phyloP scores from a whole-genome alignment of 2,113 vertebrate species.

The Hippocampus zosterae region DNA sequence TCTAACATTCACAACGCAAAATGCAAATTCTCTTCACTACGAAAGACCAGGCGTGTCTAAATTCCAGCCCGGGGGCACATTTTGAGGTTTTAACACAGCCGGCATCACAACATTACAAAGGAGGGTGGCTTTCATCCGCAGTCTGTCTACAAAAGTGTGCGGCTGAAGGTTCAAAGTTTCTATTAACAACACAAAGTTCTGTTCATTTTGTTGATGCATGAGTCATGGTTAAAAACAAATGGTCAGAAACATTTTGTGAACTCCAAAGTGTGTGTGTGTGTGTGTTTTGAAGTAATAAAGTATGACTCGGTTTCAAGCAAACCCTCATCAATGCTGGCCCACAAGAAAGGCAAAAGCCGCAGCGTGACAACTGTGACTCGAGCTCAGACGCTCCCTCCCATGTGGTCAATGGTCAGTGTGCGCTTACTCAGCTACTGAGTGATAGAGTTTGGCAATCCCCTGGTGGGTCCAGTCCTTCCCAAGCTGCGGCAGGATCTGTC shows the following conservation, averaged over 20 bases:
- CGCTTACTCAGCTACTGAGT: slow-evolving; percentile 94
- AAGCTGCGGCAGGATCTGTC: slow-evolving; percentile 96
- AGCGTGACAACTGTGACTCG: slow-evolving; percentile 18
- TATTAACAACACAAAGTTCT: too few relatives aligned
- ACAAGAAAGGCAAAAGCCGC: slow-evolving; percentile 17
- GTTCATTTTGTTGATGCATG: too few relatives aligned
- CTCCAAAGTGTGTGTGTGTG: too few relatives aligned
- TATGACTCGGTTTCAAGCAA: neutral
- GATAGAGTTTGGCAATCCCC: slow-evolving; percentile 96
- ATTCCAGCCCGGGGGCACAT: too few relatives aligned
- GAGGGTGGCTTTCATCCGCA: too few relatives aligned
- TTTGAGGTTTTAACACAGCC: too few relatives aligned
- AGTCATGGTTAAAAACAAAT: too few relatives aligned
- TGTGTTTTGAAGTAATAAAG: neutral
- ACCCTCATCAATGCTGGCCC: slow-evolving; percentile 32
- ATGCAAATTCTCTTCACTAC: neutral
- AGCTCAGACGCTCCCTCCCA: slow-evolving; percentile 27
- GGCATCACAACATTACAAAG: too few relatives aligned
- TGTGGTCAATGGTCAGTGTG: slow-evolving; percentile 33
- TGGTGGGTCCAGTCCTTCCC: slow-evolving; percentile 99
- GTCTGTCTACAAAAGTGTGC: too few relatives aligned
- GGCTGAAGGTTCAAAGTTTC: too few relatives aligned
- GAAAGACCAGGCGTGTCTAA: too few relatives aligned
- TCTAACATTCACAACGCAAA: neutral
- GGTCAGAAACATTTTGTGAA: too few relatives aligned